Evolutionary conservation across 2,113 vertebrate species (phyloP).

Genomic region (Menura novaehollandiae): DNA sequence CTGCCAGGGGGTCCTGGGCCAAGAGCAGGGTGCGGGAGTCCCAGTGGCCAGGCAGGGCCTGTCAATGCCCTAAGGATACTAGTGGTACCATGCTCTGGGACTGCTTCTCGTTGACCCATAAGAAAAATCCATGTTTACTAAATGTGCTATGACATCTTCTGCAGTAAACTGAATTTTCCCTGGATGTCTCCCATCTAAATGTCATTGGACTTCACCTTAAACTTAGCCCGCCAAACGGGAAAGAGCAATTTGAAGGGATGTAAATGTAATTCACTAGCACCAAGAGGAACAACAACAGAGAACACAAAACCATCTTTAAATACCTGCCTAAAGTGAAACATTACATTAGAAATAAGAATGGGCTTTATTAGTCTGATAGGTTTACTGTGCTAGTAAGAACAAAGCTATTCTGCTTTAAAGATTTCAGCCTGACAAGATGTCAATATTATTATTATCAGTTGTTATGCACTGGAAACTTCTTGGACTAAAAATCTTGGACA

Average conservation of each 20-base stretch:
- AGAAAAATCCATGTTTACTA: neutral
- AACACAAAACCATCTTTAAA: constrained; percentile 12
- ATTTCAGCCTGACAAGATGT: neutral
- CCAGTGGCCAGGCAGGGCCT: neutral
- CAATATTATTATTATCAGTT: neutral
- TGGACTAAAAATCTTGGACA: neutral
- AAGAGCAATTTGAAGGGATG: neutral
- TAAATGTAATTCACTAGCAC: neutral
- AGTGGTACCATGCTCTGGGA: neutral
- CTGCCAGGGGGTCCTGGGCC: neutral
- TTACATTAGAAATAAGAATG: constrained; percentile 8
- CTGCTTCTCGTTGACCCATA: neutral
- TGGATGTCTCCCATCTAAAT: neutral
- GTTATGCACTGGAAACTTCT: neutral
- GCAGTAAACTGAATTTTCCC: neutral
- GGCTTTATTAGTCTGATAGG: neutral
- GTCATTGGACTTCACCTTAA: neutral
- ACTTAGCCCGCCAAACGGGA: neutral
- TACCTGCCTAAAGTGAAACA: neutral
- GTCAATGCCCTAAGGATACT: fast-evolving
- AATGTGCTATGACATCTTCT: neutral
- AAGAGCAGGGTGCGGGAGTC: neutral
- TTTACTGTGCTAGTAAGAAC: constrained; percentile 8
- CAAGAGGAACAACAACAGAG: neutral
- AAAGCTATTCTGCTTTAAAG: neutral